Conservation (phyloP, 1,140 invertebrate genomes). For the Conopomorpha cramerella region DNA sequence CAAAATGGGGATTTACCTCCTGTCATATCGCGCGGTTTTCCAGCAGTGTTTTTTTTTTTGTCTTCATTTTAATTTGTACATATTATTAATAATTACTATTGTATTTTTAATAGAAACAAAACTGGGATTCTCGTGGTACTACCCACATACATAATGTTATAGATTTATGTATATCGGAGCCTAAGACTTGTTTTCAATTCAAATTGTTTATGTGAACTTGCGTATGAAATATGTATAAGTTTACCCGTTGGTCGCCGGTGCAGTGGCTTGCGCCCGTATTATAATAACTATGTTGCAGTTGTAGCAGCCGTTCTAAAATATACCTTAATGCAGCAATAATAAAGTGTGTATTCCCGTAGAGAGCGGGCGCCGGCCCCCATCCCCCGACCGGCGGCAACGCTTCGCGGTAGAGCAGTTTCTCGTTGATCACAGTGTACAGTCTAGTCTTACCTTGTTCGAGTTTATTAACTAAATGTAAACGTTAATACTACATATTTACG, state of each 20-base stretch:
- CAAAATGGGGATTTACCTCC: conserved; percentile 13
- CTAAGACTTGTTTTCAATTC: conserved; percentile 57
- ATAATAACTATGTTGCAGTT: too few species aligned
- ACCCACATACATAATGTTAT: conserved; percentile 26
- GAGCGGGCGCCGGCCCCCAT: conserved; percentile 5
- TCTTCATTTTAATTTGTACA: neutral
- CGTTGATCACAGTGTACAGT: conserved; percentile 62
- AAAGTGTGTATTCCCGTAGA: neutral
- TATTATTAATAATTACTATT: neutral
- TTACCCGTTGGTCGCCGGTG: conserved; percentile 3
- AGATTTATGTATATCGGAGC: conserved; percentile 24
- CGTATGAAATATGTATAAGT: conserved; percentile 45
- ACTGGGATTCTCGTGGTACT: conserved; percentile 26
- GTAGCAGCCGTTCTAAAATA: neutral
- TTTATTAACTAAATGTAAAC: conserved; percentile 21
- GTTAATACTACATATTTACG: conserved; percentile 48
- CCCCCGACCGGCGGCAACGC: conserved; percentile 16
- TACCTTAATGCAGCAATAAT: neutral
- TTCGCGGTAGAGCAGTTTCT: conserved; percentile 11
- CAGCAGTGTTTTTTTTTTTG: neutral
- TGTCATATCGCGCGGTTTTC: conserved; percentile 31
- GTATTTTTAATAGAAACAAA: conserved; percentile 4
- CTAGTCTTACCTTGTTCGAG: conserved; percentile 41
- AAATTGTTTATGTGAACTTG: conserved; percentile 51
- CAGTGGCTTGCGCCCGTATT: neutral